Percentiles rank a stretch among this genome's conserved stretches.
These are phyloP conservation scores for Lepidochitona cinerea DNA, from an alignment of 2,888 invertebrate genomes.

Conservation along the genomic window DNA sequence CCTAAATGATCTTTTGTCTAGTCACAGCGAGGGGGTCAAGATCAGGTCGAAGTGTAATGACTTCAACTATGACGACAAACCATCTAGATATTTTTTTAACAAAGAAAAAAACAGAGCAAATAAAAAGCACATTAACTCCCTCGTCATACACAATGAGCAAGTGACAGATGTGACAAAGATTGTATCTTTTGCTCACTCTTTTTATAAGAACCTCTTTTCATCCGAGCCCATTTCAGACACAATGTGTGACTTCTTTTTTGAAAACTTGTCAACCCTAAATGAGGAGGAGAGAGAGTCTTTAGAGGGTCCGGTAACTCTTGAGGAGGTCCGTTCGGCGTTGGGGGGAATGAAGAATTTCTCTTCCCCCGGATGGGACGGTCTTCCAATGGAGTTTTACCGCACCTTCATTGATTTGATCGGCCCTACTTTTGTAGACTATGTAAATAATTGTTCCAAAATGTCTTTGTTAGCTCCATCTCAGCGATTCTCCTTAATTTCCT, in stretches of 20 bases:
- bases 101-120: neutral
- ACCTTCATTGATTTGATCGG: constrained; percentile 11
- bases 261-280: neutral
- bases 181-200: too few species aligned
- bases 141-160: neutral
- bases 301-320: neutral
- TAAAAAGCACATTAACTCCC: neutral
- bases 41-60: neutral
- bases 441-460: neutral
- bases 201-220: neutral
- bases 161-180: too few species aligned
- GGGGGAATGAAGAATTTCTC: constrained; percentile 3
- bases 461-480: neutral
- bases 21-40: neutral
- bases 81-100: constrained; percentile 8
- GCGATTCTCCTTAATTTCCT: neutral
- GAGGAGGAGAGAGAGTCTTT: neutral
- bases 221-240: neutral
- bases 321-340: neutral
- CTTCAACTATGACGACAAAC: constrained; percentile 8
- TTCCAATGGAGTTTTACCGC: constrained; percentile 5
- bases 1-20: neutral
- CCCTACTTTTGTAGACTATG: neutral
- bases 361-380: constrained; percentile 5
- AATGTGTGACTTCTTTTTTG: neutral